Conservation (phyloP, 2,888 invertebrate genomes). For the Lottia scabra region DNA sequence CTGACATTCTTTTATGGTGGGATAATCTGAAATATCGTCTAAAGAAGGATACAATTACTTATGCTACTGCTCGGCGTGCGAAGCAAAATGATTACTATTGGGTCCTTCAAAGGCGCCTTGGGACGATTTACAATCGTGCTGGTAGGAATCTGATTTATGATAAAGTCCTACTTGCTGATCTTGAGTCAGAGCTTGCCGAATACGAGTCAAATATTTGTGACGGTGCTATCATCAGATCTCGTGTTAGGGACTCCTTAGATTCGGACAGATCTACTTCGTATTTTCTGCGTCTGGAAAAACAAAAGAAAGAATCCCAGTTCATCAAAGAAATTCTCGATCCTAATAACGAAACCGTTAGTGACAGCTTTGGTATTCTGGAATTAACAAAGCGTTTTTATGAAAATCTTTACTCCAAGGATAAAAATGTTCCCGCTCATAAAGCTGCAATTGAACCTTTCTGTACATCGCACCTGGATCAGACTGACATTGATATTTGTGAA, state of each 20-base stretch:
- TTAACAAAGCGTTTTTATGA: slow-evolving; percentile 10
- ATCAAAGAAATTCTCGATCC: slow-evolving; percentile 9
- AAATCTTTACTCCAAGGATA: slow-evolving; percentile 9
- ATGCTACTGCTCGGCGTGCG: neutral
- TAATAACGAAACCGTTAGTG: neutral
- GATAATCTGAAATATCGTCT: neutral
- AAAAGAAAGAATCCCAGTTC: slow-evolving; percentile 7
- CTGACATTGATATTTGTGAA: neutral
- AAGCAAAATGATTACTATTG: neutral
- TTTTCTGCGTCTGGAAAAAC: slow-evolving; percentile 16
- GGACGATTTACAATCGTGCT: neutral
- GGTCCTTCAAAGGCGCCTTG: neutral
- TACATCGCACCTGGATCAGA: neutral
- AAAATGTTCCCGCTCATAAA: slow-evolving; percentile 7
- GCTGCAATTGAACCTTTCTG: neutral
- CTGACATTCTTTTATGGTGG: neutral
- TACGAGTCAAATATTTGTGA: neutral
- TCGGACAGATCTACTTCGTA: slow-evolving; percentile 7
- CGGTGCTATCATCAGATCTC: neutral
- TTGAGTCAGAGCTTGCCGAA: neutral
- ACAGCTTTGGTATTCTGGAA: neutral
- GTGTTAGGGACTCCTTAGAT: neutral
- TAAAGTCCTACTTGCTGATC: neutral
- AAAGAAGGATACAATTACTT: neutral
- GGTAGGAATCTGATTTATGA: neutral